These are phyloP conservation scores for Paratrypauchen microcephalus DNA, from an alignment of 2,797 vertebrate genomes.

Conservation along the genomic window DNA sequence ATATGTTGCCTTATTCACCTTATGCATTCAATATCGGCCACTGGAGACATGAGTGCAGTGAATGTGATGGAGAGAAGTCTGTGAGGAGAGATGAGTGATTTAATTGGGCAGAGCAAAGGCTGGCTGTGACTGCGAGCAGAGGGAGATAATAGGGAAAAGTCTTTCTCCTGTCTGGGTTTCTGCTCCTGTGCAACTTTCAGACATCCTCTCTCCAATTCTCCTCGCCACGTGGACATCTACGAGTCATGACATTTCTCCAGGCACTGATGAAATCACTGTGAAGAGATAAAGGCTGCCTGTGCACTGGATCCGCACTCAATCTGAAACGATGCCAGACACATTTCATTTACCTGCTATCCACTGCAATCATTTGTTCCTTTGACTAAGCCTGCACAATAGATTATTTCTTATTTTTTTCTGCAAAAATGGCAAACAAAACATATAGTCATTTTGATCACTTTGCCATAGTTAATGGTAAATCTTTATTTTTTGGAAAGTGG, in stretches of 20 bases:
- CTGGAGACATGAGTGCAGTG: slow-evolving; percentile 40
- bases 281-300: slow-evolving; percentile 59
- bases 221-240: slow-evolving; percentile 74
- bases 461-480: not conserved
- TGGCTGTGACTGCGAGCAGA: slow-evolving; percentile 68
- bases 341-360: slow-evolving; percentile 67
- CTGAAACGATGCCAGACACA: slow-evolving; percentile 55
- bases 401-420: slow-evolving; percentile 18
- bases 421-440: slow-evolving; percentile 7
- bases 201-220: slow-evolving; percentile 45
- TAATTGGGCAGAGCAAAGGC: slow-evolving; percentile 72
- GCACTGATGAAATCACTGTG: slow-evolving; percentile 74
- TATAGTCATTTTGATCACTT: not conserved
- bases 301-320: slow-evolving; percentile 61
- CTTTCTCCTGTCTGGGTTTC: slow-evolving; percentile 35
- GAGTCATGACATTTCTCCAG: slow-evolving; percentile 80
- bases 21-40: slow-evolving; percentile 54
- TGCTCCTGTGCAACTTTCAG: slow-evolving; percentile 46
- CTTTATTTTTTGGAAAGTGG: not conserved
- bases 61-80: slow-evolving; percentile 59
- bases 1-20: slow-evolving; percentile 44
- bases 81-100: slow-evolving; percentile 68
- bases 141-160: slow-evolving; percentile 68
- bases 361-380: slow-evolving; percentile 44
- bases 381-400: slow-evolving; percentile 28